Conservation (phyloP, 2,888 invertebrate genomes). For the Tachystola acroxantha region DNA sequence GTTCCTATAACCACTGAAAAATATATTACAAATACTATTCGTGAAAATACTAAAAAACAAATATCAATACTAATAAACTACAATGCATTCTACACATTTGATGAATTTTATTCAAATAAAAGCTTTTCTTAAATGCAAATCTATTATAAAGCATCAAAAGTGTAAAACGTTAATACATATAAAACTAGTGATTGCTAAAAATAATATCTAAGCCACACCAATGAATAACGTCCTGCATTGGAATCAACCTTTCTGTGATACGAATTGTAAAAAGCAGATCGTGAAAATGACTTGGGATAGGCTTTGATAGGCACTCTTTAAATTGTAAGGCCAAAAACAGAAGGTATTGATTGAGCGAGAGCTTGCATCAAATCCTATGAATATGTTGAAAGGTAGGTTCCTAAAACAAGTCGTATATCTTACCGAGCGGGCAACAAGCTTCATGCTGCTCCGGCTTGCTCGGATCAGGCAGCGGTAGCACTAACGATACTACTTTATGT, state of each 20-base stretch:
- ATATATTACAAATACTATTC: constrained; percentile 20
- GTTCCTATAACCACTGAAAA: constrained; percentile 10
- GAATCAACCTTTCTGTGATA: constrained; percentile 29
- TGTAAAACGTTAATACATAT: constrained; percentile 34
- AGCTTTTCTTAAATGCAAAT: constrained; percentile 13
- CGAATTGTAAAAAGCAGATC: background rate
- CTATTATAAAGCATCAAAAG: constrained; percentile 40
- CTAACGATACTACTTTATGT: constrained; percentile 82
- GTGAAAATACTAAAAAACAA: too few species aligned
- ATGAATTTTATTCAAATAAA: constrained; percentile 22
- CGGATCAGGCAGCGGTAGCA: constrained; percentile 91
- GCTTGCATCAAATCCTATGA: background rate
- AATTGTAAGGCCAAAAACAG: too few species aligned
- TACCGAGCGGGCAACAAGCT: constrained; percentile 93
- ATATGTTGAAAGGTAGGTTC: constrained; percentile 17
- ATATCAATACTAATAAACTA: constrained; percentile 11
- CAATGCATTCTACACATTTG: constrained; percentile 41
- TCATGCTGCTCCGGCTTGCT: constrained; percentile 93
- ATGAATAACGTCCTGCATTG: constrained; percentile 43
- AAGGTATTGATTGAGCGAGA: background rate
- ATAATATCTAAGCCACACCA: constrained; percentile 60
- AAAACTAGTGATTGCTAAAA: constrained; percentile 36
- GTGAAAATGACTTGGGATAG: background rate
- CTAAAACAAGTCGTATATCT: constrained; percentile 51
- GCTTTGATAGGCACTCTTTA: too few species aligned